Base-by-base conservation (phyloP, 2,888 invertebrate species). In the Pinctada fucata region DNA sequence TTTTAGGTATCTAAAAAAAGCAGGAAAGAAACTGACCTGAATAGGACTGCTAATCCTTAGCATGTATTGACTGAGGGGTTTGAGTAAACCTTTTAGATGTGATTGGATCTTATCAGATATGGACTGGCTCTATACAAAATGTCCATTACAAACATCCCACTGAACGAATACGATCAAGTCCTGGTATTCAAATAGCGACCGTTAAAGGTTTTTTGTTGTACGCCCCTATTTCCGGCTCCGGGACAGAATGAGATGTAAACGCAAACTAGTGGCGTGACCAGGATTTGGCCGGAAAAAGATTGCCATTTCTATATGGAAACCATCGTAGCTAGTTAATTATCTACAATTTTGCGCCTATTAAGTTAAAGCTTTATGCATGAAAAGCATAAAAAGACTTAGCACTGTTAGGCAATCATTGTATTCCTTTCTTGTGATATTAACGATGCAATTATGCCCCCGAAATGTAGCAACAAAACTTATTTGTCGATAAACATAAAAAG, bases 171-270 rank as follows among this genome's bases (percentile, higher is more conserved):
- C 31, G 31, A 31, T 31, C 31, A 31, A 31, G 31, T 31, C 31
- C 31, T 31, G 31, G 31, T 31, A 31, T 31, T 31, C 31, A 31
- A 31, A 31, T 31, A 31, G 31, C 31, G 31, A 31, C 31, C 31
- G 31, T 31, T 31, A 31, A 31, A 58, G 13, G 13, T 13, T 58
- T 58, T 58, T 58, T 58, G 58, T 58, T 58, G 58, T 1, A 58
- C 58, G 58, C 58, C 58, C 58, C 58, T 58, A 58, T 58, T 58
- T 58, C 58, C 58, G 58, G 58, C 6, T 10, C 58, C 58, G 58
- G 58, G 58, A 58, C 13, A 58, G 13, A 58, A 58, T 58, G 58
- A 58, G 58, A 13, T 58, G 13, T 10, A 58, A 58, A 10, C 8
- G 6, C 6, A 10, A 58, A 13, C 58, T 13, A 13, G 13, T 58